Base-by-base conservation (phyloP, 2,797 vertebrate genomes). In the Peromyscus eremicus region DNA sequence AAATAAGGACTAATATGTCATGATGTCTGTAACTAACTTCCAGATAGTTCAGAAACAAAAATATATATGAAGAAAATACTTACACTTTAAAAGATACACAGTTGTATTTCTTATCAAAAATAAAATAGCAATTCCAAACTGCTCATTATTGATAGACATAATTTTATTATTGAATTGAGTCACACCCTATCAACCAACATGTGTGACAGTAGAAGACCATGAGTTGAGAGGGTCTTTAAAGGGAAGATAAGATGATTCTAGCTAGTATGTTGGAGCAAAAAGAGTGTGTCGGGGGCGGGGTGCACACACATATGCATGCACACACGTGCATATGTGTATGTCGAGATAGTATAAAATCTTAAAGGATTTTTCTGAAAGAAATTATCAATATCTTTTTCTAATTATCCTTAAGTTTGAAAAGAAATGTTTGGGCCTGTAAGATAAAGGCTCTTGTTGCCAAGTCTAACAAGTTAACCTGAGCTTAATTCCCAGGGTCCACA, bases 131-230 rank as follows among this genome's bases (percentile, higher is more conserved):
- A 57, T 62, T 89, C 46, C 40, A 46, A 92, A 89, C 32, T 75
- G 77, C 1, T 88, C 14, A 52, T 49, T 70, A 62, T 70, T 34
- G 57, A 76, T 80, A 94, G 17, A 29, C 49, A 60, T 13, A 46
- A 81, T 91, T 93, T 77, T 71, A 66, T 60, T 93, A 40, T n/a
- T 73, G 34, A 89, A 77, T 77, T 93, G 46, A 57, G 73, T 94
- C 5, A 34, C 66, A 57, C 43, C 0, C 6, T 29, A 94, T 49
- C 43, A 85, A 25, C 16, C 82, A 84, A 43, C 5, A 34, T 9
- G 57, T 0, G 7, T 27, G 92, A 90, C 34, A 89, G 52, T 64
- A 37, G 81, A 91, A 94, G 37, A 37, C 0, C 6, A 14, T 77
- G 23, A 80, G 40, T 55, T 6, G 37, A 88, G 64, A 64, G 2